Conservation (phyloP, 2,888 invertebrate species). For the Bedellia somnulentella region DNA sequence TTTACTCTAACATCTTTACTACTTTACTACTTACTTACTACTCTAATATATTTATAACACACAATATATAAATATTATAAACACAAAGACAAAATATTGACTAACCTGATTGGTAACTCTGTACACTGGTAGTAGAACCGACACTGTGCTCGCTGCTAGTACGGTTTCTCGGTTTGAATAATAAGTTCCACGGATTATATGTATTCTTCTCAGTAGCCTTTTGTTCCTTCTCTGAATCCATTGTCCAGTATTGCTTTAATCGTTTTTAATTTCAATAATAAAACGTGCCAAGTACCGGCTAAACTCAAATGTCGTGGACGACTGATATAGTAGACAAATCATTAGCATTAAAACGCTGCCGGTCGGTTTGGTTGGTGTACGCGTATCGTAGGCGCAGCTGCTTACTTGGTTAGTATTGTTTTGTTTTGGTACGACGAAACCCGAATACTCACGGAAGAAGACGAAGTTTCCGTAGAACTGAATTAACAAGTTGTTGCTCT, state of each 20-base stretch:
- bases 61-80: too few relatives aligned
- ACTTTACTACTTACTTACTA: slow-evolving; percentile 3
- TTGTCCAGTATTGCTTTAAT: too few relatives aligned
- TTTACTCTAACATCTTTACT: slow-evolving; percentile 8
- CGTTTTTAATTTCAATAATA: too few relatives aligned
- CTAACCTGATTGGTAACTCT: slow-evolving; percentile 34
- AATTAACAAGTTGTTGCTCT: too few relatives aligned
- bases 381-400: slow-evolving; percentile 7
- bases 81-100: too few relatives aligned
- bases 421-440: slow-evolving; percentile 40
- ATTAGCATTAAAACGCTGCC: too few relatives aligned
- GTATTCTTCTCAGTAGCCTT: slow-evolving; percentile 23
- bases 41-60: slow-evolving; percentile 2
- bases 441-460: slow-evolving; percentile 32
- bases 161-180: slow-evolving; percentile 36
- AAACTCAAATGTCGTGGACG: too few relatives aligned
- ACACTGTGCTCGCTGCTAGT: slow-evolving; percentile 47
- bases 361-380: too few relatives aligned
- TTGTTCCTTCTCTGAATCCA: slow-evolving; percentile 31
- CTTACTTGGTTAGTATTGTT: too few relatives aligned
- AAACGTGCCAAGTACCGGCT: too few relatives aligned
- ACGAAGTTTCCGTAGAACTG: slow-evolving; percentile 18
- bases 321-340: background rate
- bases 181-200: slow-evolving; percentile 45
- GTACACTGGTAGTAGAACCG: slow-evolving; percentile 21